Base-by-base conservation (phyloP, 2,797 vertebrate genomes). In the Melanotaenia pygmaea region DNA sequence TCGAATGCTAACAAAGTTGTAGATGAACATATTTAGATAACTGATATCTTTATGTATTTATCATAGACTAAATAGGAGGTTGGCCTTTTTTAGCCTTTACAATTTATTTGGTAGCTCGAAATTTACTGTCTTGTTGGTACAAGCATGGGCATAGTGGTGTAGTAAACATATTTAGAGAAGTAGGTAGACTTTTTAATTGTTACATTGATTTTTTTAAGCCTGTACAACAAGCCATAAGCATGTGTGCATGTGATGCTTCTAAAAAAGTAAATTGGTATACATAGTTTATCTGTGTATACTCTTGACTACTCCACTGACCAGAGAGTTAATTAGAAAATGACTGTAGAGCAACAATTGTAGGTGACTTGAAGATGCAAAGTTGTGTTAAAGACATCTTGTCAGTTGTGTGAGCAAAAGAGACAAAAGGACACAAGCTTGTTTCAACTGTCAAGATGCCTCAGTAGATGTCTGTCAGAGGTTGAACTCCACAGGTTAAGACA, bases 401-500 rank as follows among this genome's bases (percentile, higher is more conserved):
- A 40, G 56, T 51, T 77, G 34, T 67, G 71, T 59, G 62, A 70
- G 67, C 72, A 74, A 76, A 75, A 62, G 59, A 84, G 70, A 77
- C 71, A 59, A 79, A 78, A 64, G 80, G 70, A 77, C 76, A 53
- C 32, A 0, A 56, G 62, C 79, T 79, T 76, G 72, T 59, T 86
- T 78, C 70, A 82, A 62, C 83, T 81, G 82, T 82, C 74, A 74
- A 77, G 40, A 47, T 60, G 77, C 81, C 72, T 88, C 61, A 13
- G 72, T 74, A 63, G 77, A 74, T 73, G 69, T 87, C 83, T 82
- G 83, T 88, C 86, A 81, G 80, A 77, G 60, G 62, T 82, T 72
- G 59, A 76, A 66, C 77, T 82, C 77, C 67, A 73, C 71, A 68
- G 75, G 80, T 84, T 81, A 62, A 85, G 71, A 83, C 50, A 37